Percentiles rank a stretch among this genome's conserved stretches.
phyloP scores from a whole-genome alignment of 1,140 invertebrate genomes.

The Ceratitis capitata region DNA sequence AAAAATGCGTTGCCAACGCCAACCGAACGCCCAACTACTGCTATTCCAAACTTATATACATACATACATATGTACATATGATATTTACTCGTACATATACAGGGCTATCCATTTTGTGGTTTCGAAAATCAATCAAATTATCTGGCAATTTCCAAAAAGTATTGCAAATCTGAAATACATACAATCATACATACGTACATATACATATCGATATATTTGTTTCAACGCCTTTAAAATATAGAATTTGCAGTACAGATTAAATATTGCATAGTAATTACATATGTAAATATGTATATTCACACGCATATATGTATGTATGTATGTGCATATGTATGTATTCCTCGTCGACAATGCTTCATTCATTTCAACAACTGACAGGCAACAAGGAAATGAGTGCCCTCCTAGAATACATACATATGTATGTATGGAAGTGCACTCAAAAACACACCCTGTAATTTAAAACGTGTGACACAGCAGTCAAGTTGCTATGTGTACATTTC shows the following conservation, averaged over 20 bases:
- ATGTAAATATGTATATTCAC: background rate
- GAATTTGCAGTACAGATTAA: too few relatives aligned
- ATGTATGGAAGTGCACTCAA: background rate
- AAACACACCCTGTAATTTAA: conserved; percentile 35
- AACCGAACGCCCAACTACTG: background rate
- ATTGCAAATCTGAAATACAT: background rate
- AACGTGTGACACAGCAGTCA: background rate
- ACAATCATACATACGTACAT: background rate
- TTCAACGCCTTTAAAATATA: too few relatives aligned
- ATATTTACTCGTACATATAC: too few relatives aligned
- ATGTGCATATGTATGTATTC: too few relatives aligned
- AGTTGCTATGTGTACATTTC: background rate
- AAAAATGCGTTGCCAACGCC: background rate
- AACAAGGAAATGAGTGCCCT: too few relatives aligned
- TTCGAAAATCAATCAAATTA: too few relatives aligned
- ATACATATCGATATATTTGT: background rate
- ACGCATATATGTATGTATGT: background rate
- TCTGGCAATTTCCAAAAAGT: too few relatives aligned
- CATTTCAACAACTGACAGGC: too few relatives aligned
- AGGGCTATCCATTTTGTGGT: too few relatives aligned
- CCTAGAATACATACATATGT: too few relatives aligned
- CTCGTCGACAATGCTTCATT: too few relatives aligned
- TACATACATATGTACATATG: background rate
- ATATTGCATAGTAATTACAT: too few relatives aligned
- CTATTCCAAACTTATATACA: background rate